A percentile compares a stretch with the other conserved stretches of the same genome.
These are phyloP conservation scores for Brachypteracias leptosomus DNA, from an alignment of 2,113 vertebrate species.

Conservation along the genomic window DNA sequence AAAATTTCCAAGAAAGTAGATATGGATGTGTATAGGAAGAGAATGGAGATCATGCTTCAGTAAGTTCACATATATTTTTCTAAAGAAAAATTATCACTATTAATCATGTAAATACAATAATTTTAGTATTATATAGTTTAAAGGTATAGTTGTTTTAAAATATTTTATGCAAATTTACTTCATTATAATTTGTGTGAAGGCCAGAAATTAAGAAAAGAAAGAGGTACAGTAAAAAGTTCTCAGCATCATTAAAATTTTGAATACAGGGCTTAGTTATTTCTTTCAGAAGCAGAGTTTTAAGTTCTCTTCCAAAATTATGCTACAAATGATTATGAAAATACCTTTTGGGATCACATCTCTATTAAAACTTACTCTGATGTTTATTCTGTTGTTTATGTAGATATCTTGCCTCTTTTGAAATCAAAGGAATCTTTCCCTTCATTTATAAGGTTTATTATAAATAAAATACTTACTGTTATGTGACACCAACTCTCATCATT, in stretches of 20 bases:
- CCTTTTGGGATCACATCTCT: background rate
- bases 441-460: background rate
- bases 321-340: background rate
- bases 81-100: background rate
- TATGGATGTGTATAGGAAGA: conserved; percentile 81
- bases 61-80: conserved; percentile 70
- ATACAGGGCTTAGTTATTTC: background rate
- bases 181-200: background rate
- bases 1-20: conserved; percentile 80
- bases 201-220: background rate
- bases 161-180: background rate
- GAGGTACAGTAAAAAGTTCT: background rate
- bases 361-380: background rate
- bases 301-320: background rate
- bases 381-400: background rate
- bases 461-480: background rate
- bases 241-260: background rate
- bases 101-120: background rate
- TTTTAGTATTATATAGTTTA: background rate
- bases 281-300: background rate
- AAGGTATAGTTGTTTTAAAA: background rate
- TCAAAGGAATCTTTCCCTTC: background rate
- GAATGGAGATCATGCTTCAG: conserved; percentile 92
- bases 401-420: background rate
- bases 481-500: background rate